phyloP scores from a whole-genome alignment of 2,888 invertebrate genomes.

The Amaurobius ferox region DNA sequence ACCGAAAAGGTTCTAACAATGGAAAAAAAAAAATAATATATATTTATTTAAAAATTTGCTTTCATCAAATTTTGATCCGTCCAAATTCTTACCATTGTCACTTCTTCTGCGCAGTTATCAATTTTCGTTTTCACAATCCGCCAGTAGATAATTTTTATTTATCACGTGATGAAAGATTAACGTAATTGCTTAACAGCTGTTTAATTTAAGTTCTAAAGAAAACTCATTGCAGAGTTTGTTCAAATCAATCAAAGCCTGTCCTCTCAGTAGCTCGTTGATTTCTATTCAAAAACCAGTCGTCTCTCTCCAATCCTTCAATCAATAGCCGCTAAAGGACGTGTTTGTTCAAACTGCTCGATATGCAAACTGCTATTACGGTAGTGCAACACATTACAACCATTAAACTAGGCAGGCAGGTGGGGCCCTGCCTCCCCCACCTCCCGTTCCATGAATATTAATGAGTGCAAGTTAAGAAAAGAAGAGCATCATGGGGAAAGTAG shows the following conservation, averaged over 20 bases:
- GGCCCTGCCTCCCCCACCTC: not conserved
- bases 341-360: conserved; percentile 35
- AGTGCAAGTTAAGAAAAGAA: conserved; percentile 45
- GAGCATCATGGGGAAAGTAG: conserved; percentile 39
- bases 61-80: too few relatives aligned
- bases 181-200: not conserved
- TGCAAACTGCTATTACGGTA: conserved; percentile 52
- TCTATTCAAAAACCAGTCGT: not conserved
- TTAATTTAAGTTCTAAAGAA: not conserved
- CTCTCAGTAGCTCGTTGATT: not conserved
- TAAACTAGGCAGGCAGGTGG: conserved; percentile 57
- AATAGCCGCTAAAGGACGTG: not conserved
- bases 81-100: too few relatives aligned
- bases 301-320: not conserved
- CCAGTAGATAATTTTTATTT: not conserved
- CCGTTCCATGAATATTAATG: conserved; percentile 64
- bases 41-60: too few relatives aligned
- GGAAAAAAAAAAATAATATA: too few relatives aligned
- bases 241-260: not conserved
- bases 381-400: conserved; percentile 49
- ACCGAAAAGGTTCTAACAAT: too few relatives aligned
- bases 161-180: not conserved
- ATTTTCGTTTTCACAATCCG: not conserved
- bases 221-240: not conserved
- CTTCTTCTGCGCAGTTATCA: too few relatives aligned